These are phyloP conservation scores for Xenentodon cancila DNA, from an alignment of 2,797 vertebrate genomes.

Conservation along the genomic window DNA sequence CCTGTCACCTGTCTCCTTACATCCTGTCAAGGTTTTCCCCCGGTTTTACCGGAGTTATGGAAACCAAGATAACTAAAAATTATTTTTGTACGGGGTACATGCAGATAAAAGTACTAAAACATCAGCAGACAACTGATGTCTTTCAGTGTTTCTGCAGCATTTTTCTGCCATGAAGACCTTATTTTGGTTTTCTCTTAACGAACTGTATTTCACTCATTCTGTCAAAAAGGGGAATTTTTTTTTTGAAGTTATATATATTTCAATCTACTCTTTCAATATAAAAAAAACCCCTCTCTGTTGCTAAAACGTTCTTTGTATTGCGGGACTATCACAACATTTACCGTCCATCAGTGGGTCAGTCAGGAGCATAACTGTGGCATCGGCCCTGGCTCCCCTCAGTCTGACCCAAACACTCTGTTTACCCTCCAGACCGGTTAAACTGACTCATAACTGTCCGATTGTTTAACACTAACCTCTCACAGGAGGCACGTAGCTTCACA, in stretches of 20 bases:
- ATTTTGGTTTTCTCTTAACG: no score
- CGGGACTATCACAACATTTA: constrained; percentile 25
- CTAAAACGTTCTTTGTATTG: background rate
- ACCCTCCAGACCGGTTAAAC: constrained; percentile 20
- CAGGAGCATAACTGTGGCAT: constrained; percentile 15
- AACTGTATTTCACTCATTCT: background rate
- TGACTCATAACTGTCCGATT: constrained; percentile 39
- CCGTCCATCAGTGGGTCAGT: constrained; percentile 14
- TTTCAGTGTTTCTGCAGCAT: no score
- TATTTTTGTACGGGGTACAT: no score
- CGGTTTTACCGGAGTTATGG: no score
- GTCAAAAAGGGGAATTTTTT: no score
- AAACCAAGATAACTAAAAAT: no score
- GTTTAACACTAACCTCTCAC: constrained; percentile 27
- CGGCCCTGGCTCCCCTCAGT: constrained; percentile 42
- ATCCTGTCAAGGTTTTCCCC: background rate
- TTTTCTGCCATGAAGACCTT: no score
- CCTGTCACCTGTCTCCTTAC: constrained; percentile 5
- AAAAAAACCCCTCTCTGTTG: constrained; percentile 1
- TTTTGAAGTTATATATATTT: no score
- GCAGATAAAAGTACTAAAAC: no score
- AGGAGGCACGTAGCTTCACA: constrained; percentile 14
- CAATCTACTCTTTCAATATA: background rate
- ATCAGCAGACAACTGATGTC: no score
- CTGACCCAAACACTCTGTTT: constrained; percentile 43